Evolutionary conservation across 64 coral and sea anemone genomes (phyloP).

Genomic region (Exaiptasia diaphana): DNA sequence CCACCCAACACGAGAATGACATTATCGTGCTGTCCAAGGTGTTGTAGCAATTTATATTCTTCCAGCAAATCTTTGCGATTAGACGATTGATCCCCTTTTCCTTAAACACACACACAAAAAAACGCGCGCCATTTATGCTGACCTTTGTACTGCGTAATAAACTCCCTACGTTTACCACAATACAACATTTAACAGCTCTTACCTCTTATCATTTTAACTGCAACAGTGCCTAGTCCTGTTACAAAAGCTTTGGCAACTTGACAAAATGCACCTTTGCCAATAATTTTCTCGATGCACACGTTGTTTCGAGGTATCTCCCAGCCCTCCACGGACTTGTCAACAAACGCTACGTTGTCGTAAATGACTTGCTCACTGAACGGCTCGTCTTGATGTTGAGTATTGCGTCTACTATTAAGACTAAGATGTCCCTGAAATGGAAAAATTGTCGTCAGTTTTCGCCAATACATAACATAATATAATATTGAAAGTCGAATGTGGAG

Average conservation of each 20-base stretch:
- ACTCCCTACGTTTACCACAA: no score
- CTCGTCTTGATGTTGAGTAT: not conserved
- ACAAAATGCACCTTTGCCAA: slow-evolving; percentile 82
- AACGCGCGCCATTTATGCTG: no score
- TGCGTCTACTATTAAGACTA: not conserved
- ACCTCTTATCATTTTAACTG: slow-evolving; percentile 79
- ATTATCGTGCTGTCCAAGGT: slow-evolving; percentile 15
- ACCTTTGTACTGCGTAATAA: no score
- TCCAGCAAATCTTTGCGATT: slow-evolving; percentile 44
- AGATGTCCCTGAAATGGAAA: not conserved
- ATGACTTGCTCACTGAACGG: not conserved
- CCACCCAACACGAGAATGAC: slow-evolving; percentile 21
- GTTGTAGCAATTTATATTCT: slow-evolving; percentile 36
- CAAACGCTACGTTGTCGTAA: not conserved
- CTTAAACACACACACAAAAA: not conserved
- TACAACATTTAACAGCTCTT: no score
- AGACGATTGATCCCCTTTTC: not conserved
- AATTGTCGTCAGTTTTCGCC: not conserved
- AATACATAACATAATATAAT: no score
- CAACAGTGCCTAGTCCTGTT: slow-evolving; percentile 69
- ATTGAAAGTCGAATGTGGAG: no score
- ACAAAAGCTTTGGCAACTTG: slow-evolving; percentile 66
- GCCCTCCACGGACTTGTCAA: not conserved
- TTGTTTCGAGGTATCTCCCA: slow-evolving; percentile 60
- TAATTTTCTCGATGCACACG: slow-evolving; percentile 38